A percentile compares a stretch with the other conserved stretches of the same genome.
Conservation (phyloP, 2,888 invertebrate genomes). For the Mayetiola destructor region DNA sequence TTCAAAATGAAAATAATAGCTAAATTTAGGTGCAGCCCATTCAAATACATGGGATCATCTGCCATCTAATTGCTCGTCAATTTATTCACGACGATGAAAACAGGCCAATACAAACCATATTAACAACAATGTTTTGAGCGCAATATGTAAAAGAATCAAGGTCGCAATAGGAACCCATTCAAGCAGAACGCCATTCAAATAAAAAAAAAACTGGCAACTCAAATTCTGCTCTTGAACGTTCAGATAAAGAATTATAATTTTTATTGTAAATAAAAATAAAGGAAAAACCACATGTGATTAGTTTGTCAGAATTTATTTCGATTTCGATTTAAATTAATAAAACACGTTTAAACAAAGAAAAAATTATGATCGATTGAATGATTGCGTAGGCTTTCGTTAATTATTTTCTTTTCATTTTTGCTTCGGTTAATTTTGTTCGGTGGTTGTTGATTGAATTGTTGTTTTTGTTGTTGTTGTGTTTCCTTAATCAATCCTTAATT, state of each 20-base stretch:
- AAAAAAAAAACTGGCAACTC: background rate
- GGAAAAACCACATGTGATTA: background rate
- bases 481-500: too few species aligned
- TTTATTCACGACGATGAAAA: background rate
- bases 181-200: background rate
- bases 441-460: too few species aligned
- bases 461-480: too few species aligned
- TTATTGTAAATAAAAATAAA: background rate
- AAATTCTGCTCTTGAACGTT: background rate
- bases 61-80: background rate
- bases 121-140: background rate
- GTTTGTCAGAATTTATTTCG: constrained; percentile 4
- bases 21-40: constrained; percentile 9
- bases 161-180: background rate
- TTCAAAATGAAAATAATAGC: too few species aligned
- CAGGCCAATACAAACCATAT: background rate
- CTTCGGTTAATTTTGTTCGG: too few species aligned
- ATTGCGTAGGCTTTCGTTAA: background rate
- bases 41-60: background rate
- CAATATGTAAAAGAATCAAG: background rate
- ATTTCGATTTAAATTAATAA: constrained; percentile 10
- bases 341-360: constrained; percentile 3
- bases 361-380: background rate
- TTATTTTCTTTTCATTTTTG: background rate
- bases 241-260: background rate